These are phyloP conservation scores for Dasypogon diadema DNA, from an alignment of 2,888 invertebrate genomes.

Conservation along the genomic window DNA sequence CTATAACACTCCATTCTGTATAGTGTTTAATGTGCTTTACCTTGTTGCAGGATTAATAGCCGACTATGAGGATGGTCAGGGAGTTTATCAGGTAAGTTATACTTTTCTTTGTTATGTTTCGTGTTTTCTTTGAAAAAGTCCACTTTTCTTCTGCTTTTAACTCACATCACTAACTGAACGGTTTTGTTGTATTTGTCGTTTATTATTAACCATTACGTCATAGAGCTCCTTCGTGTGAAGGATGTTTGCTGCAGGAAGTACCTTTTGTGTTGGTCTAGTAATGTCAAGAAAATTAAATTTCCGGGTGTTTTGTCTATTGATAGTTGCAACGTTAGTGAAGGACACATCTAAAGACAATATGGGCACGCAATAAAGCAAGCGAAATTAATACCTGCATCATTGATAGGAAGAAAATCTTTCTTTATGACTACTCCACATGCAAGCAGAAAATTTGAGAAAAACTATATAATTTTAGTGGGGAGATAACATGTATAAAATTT, in stretches of 20 bases:
- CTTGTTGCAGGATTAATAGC: slow-evolving; percentile 28
- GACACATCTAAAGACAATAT: no score
- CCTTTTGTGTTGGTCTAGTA: not conserved
- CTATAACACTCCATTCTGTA: no score
- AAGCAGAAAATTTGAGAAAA: no score
- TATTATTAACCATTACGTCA: not conserved
- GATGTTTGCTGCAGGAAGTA: not conserved
- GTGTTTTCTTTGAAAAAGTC: not conserved
- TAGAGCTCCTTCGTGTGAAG: not conserved
- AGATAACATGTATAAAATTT: no score
- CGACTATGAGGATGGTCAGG: slow-evolving; percentile 35
- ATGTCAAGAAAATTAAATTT: not conserved
- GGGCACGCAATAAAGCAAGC: no score
- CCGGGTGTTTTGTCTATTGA: not conserved
- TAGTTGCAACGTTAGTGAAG: no score
- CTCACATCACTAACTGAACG: not conserved
- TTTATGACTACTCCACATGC: no score
- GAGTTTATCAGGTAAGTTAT: slow-evolving; percentile 47
- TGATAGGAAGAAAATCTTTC: no score
- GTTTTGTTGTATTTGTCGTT: not conserved
- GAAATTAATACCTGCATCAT: no score
- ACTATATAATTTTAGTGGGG: no score
- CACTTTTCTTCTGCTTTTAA: not conserved
- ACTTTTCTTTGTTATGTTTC: not conserved
- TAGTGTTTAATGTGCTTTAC: no score